A percentile compares a stretch with the other conserved stretches of the same genome.
phyloP scores from a whole-genome alignment of 2,113 vertebrate species.

The Choloepus hoffmanni region DNA sequence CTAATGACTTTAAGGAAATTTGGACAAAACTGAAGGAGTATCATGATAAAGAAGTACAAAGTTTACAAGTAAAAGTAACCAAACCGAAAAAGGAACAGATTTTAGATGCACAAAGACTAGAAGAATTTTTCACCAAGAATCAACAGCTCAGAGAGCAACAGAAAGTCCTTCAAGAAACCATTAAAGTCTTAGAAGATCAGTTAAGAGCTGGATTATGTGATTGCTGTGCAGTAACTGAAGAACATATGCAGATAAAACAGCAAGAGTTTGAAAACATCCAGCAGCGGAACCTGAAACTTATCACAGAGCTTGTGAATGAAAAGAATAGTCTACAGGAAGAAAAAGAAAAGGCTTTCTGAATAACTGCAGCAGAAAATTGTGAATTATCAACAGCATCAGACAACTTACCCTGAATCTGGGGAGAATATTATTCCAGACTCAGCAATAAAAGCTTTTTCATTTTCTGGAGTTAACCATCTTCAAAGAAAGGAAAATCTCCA shows the following conservation, averaged over 20 bases:
- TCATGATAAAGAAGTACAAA: conserved; percentile 92
- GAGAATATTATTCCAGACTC: conserved; percentile 95
- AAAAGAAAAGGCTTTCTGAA: no score
- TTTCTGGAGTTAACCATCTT: conserved; percentile 89
- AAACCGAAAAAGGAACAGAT: no score
- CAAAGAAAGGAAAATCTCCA: conserved; percentile 89
- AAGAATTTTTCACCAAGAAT: conserved; percentile 95
- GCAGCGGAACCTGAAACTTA: conserved; percentile 91
- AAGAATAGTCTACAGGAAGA: no score
- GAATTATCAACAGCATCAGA: conserved; percentile 79
- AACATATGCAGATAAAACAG: conserved; percentile 92
- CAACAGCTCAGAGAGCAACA: conserved; percentile 95
- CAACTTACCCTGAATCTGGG: conserved; percentile 83
- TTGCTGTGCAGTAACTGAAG: conserved; percentile 92
- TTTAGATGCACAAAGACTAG: conserved; percentile 94
- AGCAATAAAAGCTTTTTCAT: conserved; percentile 88
- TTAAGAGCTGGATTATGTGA: conserved; percentile 92
- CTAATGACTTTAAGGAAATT: conserved; percentile 92
- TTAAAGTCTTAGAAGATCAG: conserved; percentile 93
- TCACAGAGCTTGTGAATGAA: conserved; percentile 88
- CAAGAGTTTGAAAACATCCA: conserved; percentile 91
- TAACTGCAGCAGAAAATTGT: conserved; percentile 19
- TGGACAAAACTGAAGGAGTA: conserved; percentile 93
- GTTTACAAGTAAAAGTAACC: conserved; percentile 78
- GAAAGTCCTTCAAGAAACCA: conserved; percentile 92